A percentile compares a stretch with the other conserved stretches of the same genome.
These are phyloP conservation scores for Myiozetetes cayanensis DNA, from an alignment of 2,113 vertebrate species.

Conservation along the genomic window DNA sequence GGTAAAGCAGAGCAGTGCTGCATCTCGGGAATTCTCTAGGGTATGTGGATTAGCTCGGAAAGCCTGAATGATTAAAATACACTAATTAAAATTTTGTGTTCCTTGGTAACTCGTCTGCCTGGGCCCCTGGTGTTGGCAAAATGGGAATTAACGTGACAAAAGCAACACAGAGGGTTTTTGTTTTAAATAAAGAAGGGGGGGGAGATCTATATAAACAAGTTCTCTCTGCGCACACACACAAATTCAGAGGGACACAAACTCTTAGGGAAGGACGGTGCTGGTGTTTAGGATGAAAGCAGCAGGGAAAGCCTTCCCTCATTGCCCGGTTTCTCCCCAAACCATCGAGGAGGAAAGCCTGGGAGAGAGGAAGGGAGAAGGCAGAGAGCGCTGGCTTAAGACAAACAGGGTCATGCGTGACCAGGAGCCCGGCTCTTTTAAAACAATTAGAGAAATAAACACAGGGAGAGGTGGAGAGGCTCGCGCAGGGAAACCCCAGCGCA, in stretches of 20 bases:
- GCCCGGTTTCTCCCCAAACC: neutral
- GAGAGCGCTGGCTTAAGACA: neutral
- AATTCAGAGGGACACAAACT: conserved; percentile 74
- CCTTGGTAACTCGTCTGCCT: conserved; percentile 99
- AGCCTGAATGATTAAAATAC: conserved; percentile 99
- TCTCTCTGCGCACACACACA: conserved; percentile 58
- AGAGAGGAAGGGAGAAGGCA: neutral
- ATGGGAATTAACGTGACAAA: conserved; percentile 99
- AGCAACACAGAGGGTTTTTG: conserved; percentile 92
- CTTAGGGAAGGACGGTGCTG: conserved; percentile 58
- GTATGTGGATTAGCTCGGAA: conserved; percentile 99
- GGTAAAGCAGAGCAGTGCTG: conserved; percentile 99
- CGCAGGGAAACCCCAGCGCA: conserved; percentile 26
- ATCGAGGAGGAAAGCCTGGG: neutral
- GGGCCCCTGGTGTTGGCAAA: conserved; percentile 98
- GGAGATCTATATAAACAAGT: conserved; percentile 96
- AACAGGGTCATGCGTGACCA: conserved; percentile 6
- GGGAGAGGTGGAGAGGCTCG: conserved; percentile 29
- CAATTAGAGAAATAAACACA: conserved; percentile 50
- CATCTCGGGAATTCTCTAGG: conserved; percentile 99
- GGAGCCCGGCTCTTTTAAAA: conserved; percentile 57
- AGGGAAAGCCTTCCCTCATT: neutral
- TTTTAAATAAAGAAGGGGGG: conserved; percentile 90
- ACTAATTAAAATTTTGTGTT: conserved; percentile 99
- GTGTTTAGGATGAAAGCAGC: conserved; percentile 35